Percentiles rank a stretch among this genome's conserved stretches.
Conservation (phyloP, 1,140 invertebrate species). For the Trissolcus basalis region DNA sequence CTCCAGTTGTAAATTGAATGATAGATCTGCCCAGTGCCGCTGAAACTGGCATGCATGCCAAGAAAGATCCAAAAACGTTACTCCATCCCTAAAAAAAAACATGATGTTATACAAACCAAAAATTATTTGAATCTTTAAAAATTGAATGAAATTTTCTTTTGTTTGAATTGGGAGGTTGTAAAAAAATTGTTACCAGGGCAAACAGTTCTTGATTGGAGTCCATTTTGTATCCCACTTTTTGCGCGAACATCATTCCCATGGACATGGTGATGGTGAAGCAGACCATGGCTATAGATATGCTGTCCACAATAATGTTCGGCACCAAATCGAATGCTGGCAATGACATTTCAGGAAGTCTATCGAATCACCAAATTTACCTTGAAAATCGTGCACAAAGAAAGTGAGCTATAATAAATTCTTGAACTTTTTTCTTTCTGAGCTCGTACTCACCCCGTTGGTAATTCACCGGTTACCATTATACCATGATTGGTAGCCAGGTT, state of each 20-base stretch:
- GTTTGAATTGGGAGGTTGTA: background rate
- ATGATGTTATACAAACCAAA: slow-evolving; percentile 4
- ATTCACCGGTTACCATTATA: slow-evolving; percentile 79
- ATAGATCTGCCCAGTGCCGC: slow-evolving; percentile 81
- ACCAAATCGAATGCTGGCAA: slow-evolving; percentile 77
- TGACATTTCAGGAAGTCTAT: slow-evolving; percentile 75
- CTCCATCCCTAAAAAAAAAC: slow-evolving; percentile 30
- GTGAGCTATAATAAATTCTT: slow-evolving; percentile 69
- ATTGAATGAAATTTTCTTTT: slow-evolving; percentile 4
- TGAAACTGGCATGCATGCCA: slow-evolving; percentile 81
- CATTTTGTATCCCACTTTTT: slow-evolving; percentile 85
- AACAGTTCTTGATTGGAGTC: slow-evolving; percentile 87
- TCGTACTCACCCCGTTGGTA: slow-evolving; percentile 78
- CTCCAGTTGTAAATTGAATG: slow-evolving; percentile 82
- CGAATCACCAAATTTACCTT: slow-evolving; percentile 65
- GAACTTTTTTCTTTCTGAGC: slow-evolving; percentile 64
- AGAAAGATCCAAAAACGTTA: slow-evolving; percentile 80
- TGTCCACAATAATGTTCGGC: slow-evolving; percentile 78
- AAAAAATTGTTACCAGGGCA: slow-evolving; percentile 72
- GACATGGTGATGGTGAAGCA: slow-evolving; percentile 86
- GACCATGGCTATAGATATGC: slow-evolving; percentile 85
- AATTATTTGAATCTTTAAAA: background rate
- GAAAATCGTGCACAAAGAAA: slow-evolving; percentile 58
- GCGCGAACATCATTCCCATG: slow-evolving; percentile 87
- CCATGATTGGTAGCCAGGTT: slow-evolving; percentile 78